These are phyloP conservation scores for Dermochelys coriacea DNA, from an alignment of 2,797 vertebrate species.

Conservation along the genomic window DNA sequence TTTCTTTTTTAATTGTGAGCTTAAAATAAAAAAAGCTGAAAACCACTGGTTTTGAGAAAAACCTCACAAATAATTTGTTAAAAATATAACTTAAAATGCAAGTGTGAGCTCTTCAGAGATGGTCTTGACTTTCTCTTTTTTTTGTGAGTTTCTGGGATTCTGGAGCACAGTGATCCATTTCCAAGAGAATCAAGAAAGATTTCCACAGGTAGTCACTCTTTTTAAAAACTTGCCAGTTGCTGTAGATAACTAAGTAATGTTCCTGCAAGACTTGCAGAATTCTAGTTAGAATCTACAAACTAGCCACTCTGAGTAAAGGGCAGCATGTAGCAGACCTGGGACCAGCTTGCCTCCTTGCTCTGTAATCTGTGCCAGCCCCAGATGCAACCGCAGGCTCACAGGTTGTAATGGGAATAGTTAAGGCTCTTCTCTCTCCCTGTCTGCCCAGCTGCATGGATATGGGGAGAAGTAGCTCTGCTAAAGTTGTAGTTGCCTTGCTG, in stretches of 20 bases:
- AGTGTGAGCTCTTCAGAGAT: background rate
- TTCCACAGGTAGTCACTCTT: background rate
- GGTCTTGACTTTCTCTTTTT: background rate
- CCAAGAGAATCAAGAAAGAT: background rate
- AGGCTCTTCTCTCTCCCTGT: background rate
- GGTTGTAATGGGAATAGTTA: background rate
- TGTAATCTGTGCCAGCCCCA: background rate
- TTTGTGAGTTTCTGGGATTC: background rate
- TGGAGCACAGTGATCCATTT: background rate
- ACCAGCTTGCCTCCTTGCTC: background rate
- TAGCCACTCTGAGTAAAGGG: background rate
- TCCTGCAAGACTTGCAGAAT: background rate
- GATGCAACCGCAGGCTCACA: background rate
- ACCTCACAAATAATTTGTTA: background rate
- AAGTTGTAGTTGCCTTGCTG: background rate
- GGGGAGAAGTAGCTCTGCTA: background rate
- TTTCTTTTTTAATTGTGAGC: background rate
- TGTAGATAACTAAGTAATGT: background rate
- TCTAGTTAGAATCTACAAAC: background rate
- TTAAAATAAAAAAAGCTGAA: background rate
- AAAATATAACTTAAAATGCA: background rate
- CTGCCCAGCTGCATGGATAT: no score
- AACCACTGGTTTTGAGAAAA: background rate
- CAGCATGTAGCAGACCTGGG: background rate
- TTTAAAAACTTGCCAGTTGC: background rate